Conservation (phyloP, 2,797 vertebrate genomes). For the Mormyrus proboscirostris region DNA sequence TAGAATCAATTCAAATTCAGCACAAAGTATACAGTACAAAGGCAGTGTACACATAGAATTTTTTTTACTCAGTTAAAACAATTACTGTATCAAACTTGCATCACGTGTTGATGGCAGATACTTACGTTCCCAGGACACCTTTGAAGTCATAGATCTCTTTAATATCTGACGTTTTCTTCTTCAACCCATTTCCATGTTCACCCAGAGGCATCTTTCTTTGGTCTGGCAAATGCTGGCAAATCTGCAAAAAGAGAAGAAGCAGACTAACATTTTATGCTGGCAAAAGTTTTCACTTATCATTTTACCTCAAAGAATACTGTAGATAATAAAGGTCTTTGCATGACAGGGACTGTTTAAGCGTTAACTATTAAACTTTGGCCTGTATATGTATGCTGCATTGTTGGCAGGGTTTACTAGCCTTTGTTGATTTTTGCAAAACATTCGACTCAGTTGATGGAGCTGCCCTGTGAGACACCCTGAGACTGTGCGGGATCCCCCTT, state of each 20-base stretch:
- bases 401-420: background rate
- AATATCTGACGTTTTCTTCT: conserved; percentile 73
- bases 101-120: conserved; percentile 8
- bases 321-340: background rate
- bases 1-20: background rate
- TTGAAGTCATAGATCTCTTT: conserved; percentile 75
- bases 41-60: background rate
- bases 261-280: background rate
- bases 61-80: background rate
- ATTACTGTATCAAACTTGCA: background rate
- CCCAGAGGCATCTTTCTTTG: conserved; percentile 66
- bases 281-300: conserved; percentile 3
- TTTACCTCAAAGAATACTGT: background rate
- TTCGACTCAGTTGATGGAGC: background rate
- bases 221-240: background rate
- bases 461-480: background rate
- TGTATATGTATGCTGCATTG: background rate
- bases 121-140: conserved; percentile 74
- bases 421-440: background rate
- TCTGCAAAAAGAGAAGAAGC: background rate
- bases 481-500: too few relatives aligned
- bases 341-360: background rate
- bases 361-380: background rate
- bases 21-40: background rate
- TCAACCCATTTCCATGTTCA: conserved; percentile 70